Evolutionary conservation across 2,797 vertebrate species (phyloP), one percentile per base, ranked within the genome.

Genomic region (Aphelocoma californica): DNA sequence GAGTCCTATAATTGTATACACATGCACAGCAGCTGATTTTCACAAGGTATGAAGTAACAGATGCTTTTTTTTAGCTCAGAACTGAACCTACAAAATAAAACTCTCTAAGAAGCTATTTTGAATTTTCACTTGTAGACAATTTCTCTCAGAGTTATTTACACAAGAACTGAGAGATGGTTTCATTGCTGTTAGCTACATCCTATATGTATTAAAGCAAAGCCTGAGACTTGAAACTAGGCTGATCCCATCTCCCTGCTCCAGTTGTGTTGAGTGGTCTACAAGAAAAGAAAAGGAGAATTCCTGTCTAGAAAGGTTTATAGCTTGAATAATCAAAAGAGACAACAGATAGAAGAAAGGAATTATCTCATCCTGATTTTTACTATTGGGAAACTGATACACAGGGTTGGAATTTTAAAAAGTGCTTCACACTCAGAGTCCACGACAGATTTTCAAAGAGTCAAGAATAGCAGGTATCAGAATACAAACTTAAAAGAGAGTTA

Each of bases 341-440:
- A 95, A 85, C 72, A 85, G 53, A 85, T 24, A 90, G 78, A 93
- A 95, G 45, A 93, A 95, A 89, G 74, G 81, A 91, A 93, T 80
- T 80, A 90, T 69, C 77, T 86, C 40, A 88, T 84, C 80, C 81
- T 94, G 90, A 79, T 90, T 95, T 95, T 92, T 87, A 80, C 74
- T 95, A 26, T 54, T 89, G 79, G 78, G 78, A 92, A 93, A 72
- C 57, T 89, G 91, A 89, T 93, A 87, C 60, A 93, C 8, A 61
- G 44, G 79, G n/a, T 66, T 80, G 77, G 91, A 88, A 94, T 86
- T 94, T 91, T 77, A 91, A 92, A 71, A 74, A 85, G 34, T 58
- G 58, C 66, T 87, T 90, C 80, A 81, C 70, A 92, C 40, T 62
- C 42, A 87, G 24, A 61, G 40, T 42, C 94, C 47, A 38, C 3